Evolutionary conservation across 2,113 vertebrate genomes (phyloP).

Genomic region (Forbesichthys agassizii): DNA sequence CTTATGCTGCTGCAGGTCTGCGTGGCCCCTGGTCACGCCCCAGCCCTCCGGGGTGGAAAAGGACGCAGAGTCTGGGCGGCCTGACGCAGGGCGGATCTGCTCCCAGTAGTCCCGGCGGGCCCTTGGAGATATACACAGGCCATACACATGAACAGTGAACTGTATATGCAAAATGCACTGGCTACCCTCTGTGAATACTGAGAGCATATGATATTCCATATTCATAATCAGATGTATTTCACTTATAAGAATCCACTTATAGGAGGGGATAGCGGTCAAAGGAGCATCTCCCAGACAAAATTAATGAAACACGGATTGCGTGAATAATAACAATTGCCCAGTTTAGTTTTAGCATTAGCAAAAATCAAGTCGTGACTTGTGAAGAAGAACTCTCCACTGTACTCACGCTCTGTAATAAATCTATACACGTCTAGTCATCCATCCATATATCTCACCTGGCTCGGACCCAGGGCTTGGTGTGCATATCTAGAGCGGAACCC

Average conservation of each 20-base stretch:
- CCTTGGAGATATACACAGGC: conserved; percentile 56
- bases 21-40: conserved; percentile 87
- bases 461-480: conserved; percentile 94
- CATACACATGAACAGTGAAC: background rate
- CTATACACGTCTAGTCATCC: conserved; percentile 75
- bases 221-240: too few relatives aligned
- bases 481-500: conserved; percentile 85
- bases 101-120: conserved; percentile 88
- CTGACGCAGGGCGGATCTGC: conserved; percentile 81
- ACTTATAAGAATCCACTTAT: too few relatives aligned
- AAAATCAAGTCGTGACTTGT: too few relatives aligned
- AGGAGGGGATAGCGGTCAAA: too few relatives aligned
- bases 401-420: too few relatives aligned
- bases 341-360: too few relatives aligned
- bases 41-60: conserved; percentile 82
- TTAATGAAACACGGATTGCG: background rate
- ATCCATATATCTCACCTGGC: conserved; percentile 78
- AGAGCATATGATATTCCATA: too few relatives aligned
- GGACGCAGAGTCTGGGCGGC: conserved; percentile 80
- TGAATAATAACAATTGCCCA: background rate
- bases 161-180: background rate
- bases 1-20: conserved; percentile 87
- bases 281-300: too few relatives aligned
- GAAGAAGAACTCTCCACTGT: too few relatives aligned
- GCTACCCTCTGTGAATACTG: too few relatives aligned